Base-by-base conservation (phyloP, 2,797 vertebrate genomes). In the Anolis apletophallus region DNA sequence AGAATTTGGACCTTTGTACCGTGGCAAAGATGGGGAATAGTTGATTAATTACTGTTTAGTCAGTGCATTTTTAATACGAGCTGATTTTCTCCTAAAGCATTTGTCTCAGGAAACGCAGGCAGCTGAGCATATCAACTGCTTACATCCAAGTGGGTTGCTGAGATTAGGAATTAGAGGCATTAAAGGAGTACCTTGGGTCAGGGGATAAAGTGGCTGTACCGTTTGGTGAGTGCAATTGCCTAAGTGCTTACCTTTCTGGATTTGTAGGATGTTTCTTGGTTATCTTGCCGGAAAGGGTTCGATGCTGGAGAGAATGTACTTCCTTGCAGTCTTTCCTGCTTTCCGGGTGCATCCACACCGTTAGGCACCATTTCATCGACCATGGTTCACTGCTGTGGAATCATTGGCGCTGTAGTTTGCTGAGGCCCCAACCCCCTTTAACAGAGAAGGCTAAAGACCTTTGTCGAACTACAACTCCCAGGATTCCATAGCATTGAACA, bases 161-260 rank as follows among this genome's bases (percentile, higher is more conserved):
- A 32, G 82, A 55, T 85, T 69, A 85, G 50, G 75, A 78, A 69
- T 78, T 85, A 71, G 64, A 85, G 12, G 34, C 26, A 69, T 46
- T 78, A 69, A 69, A 2, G 50, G 32, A 55, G 50, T 61, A 55
- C 5, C 4, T n/a, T 29, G 29, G 64, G 50, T 78, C 75, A 85
- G 13, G 55, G 10, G 32, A 78, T 55, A 54, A 54, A 69, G 64
- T 57, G n/a, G 36, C 11, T 57, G 14, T 19, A 68, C 12, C 2
- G 10, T 26, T 61, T 61, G 21, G 21, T 61, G 59, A 54, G 40
- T 34, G 9, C 29, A 1, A 9, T 68, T 80, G 5, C 21, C 40
- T 46, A 75, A 64, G 75, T 61, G 17, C 50, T 57, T 64, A 36
- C 17, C 69, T 74, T 75, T 23, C 12, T 64, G 29, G 29, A 32